Conservation (phyloP, 2,888 invertebrate genomes). For the Oligia fasciuncula region DNA sequence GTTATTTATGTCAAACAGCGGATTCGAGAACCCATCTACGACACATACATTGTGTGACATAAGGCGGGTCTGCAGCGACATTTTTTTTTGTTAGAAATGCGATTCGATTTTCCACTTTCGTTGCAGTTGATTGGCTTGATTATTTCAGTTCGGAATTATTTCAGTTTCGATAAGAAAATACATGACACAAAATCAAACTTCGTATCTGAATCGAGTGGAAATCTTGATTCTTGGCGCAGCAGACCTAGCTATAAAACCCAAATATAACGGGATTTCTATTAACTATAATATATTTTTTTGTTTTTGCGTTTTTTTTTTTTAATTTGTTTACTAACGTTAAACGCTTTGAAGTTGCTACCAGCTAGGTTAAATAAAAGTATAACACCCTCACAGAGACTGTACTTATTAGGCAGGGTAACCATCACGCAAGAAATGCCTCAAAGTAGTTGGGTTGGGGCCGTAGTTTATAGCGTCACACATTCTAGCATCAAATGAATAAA, state of each 20-base stretch:
- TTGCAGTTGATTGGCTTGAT: not conserved
- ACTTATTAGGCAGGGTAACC: not conserved
- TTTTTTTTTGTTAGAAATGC: not conserved
- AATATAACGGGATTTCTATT: not conserved
- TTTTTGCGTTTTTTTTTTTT: not conserved
- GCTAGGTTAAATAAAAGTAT: not conserved
- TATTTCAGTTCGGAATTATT: not conserved
- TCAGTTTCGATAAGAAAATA: not conserved
- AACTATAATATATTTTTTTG: not conserved
- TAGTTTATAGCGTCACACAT: not conserved
- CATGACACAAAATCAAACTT: not conserved
- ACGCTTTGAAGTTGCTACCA: not conserved
- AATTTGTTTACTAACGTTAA: not conserved
- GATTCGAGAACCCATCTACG: no score
- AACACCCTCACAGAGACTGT: not conserved
- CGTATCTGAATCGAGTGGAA: not conserved
- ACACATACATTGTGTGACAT: not conserved
- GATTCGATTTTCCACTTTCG: not conserved
- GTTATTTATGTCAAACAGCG: no score
- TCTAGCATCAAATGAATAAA: not conserved
- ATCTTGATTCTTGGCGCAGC: constrained; percentile 2
- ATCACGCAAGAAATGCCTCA: not conserved
- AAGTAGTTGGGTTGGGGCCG: not conserved
- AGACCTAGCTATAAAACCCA: not conserved
- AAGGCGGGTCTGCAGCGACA: not conserved